Conservation (phyloP, 2,888 invertebrate species). For the Norana najaformis region DNA sequence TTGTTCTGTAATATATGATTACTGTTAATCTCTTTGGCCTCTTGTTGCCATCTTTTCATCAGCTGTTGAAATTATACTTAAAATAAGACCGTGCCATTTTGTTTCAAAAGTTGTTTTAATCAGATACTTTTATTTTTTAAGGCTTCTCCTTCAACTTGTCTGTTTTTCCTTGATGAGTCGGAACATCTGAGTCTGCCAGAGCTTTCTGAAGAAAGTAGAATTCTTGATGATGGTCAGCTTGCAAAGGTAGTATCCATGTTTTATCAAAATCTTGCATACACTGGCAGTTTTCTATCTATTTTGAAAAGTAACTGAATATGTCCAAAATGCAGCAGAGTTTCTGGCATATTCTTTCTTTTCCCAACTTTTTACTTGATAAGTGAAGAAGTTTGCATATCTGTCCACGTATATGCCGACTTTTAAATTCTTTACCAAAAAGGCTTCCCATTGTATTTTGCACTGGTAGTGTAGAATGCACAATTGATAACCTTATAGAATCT, state of each 20-base stretch:
- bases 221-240: constrained; percentile 7
- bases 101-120: neutral
- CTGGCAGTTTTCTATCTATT: neutral
- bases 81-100: neutral
- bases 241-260: neutral
- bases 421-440: neutral
- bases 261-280: neutral
- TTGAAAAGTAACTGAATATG: neutral
- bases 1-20: neutral
- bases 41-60: neutral
- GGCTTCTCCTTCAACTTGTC: neutral
- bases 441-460: neutral
- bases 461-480: neutral
- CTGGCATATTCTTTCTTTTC: too few relatives aligned
- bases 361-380: too few relatives aligned
- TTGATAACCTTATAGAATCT: neutral
- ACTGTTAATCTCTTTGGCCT: neutral
- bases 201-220: constrained; percentile 15
- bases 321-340: neutral
- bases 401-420: neutral
- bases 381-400: neutral
- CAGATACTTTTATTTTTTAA: neutral
- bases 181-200: neutral
- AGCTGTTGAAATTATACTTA: neutral
- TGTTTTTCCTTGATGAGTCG: neutral